Conservation (phyloP, 2,797 vertebrate genomes). For the Hippocampus kuda region DNA sequence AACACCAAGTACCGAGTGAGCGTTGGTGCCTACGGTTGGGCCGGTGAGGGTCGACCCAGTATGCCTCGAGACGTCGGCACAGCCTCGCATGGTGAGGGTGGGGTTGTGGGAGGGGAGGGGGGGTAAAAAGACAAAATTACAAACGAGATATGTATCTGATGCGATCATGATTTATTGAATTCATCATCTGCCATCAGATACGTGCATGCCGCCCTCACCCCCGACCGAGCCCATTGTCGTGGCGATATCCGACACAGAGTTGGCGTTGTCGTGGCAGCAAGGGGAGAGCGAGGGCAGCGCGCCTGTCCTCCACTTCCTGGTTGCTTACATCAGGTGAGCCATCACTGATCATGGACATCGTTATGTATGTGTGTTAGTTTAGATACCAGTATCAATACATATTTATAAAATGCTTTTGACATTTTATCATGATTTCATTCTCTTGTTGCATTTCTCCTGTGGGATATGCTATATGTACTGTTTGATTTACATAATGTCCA, state of each 20-base stretch:
- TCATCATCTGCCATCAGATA: slow-evolving; percentile 58
- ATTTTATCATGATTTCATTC: not conserved
- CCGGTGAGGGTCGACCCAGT: slow-evolving; percentile 80
- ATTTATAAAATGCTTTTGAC: not conserved
- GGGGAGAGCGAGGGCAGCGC: slow-evolving; percentile 74
- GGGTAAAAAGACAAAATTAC: not conserved
- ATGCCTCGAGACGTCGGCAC: slow-evolving; percentile 78
- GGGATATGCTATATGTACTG: not conserved
- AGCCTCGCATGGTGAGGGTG: slow-evolving; percentile 72
- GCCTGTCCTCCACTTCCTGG: slow-evolving; percentile 77
- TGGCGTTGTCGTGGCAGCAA: slow-evolving; percentile 86
- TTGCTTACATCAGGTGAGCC: slow-evolving; percentile 84
- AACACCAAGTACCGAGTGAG: slow-evolving; percentile 78
- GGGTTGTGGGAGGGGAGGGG: too few relatives aligned
- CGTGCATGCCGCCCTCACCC: slow-evolving; percentile 78
- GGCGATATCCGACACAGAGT: slow-evolving; percentile 85
- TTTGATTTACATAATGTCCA: not conserved
- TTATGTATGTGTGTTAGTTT: not conserved
- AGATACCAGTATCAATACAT: not conserved
- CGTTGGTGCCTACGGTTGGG: slow-evolving; percentile 79
- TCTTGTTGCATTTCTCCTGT: not conserved
- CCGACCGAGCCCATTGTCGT: slow-evolving; percentile 75
- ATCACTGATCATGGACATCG: not conserved
- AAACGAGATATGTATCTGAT: not conserved
- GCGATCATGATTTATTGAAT: not conserved